A percentile compares a stretch with the other conserved stretches of the same genome.
These are phyloP conservation scores for Phaenicophaeus curvirostris DNA, from an alignment of 2,797 vertebrate species.

Conservation along the genomic window DNA sequence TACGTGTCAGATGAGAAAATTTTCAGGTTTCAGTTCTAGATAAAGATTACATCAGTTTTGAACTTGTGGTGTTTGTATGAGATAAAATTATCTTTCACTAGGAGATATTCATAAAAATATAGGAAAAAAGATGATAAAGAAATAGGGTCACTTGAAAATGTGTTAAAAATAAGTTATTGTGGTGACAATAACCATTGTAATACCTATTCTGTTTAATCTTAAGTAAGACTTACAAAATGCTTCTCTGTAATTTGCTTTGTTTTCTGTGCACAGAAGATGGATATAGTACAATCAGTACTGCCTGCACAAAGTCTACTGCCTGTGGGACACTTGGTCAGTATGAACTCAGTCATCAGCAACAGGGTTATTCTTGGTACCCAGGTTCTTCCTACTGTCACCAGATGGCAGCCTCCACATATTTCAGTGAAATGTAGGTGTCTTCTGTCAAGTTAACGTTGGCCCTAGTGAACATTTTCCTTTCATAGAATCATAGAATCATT, in stretches of 20 bases:
- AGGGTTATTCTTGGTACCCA: not conserved
- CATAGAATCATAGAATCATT: too few species aligned
- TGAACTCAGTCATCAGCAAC: not conserved
- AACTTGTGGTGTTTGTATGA: not conserved
- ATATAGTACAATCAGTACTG: not conserved
- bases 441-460: accelerated
- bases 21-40: not conserved
- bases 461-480: not conserved
- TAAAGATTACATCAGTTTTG: not conserved
- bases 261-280: not conserved
- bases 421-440: not conserved
- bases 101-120: not conserved
- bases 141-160: not conserved
- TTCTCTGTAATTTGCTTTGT: not conserved
- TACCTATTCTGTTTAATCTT: not conserved
- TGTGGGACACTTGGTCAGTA: not conserved
- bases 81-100: not conserved
- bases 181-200: not conserved
- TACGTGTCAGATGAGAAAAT: not conserved
- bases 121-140: not conserved
- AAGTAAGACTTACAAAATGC: not conserved
- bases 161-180: not conserved
- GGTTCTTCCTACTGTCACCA: conserved; percentile 26
- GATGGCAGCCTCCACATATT: conserved; percentile 50
- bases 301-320: not conserved